Base-by-base conservation (phyloP, 37 sponge, comb jelly and placozoan genomes). In the Amphimedon queenslandica region DNA sequence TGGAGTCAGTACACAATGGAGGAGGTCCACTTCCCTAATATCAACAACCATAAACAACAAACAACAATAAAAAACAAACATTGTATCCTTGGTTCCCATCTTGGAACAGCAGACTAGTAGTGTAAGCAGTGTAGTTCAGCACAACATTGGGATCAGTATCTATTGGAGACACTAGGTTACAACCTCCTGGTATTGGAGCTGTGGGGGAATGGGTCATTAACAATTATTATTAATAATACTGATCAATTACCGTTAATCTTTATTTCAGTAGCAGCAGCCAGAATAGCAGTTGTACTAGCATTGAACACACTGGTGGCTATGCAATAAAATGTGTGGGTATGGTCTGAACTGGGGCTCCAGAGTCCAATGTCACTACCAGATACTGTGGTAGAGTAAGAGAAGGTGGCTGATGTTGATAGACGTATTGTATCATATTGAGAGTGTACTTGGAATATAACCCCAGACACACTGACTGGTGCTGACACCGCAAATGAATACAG, bases 151-250 rank as follows among this genome's bases (percentile, higher is more conserved):
- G 47, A 70, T 70, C 71, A 40, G 35, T 37, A 3, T 37, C 40
- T 6, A 70, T 40, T 40, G 40, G 29, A 23, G 71, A 70, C 6
- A 51, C 40, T 25, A 36, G 24, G 25, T 42, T 36, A 42, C 71
- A 70, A 4, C 53, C 71, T 41, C 71, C 71, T 28, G 71, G 71
- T 28, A 70, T 43, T 23, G 71, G 71, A 40, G 40, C 71, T 70
- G 36, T n/a, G n/a, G n/a, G n/a, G n/a, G n/a, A n/a, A n/a, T n/a
- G n/a, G n/a, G n/a, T n/a, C n/a, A n/a, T n/a, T n/a, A n/a, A n/a
- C n/a, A n/a, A n/a, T n/a, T n/a, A n/a, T n/a, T n/a, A n/a, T n/a
- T n/a, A n/a, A n/a, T n/a, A n/a, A n/a, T n/a, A n/a, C n/a, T n/a
- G n/a, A n/a, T n/a, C n/a, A n/a, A 27, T 25, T 23, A 40, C 71